These are phyloP conservation scores for Cheirogaleus medius DNA, from an alignment of 2,113 vertebrate species.

Conservation along the genomic window DNA sequence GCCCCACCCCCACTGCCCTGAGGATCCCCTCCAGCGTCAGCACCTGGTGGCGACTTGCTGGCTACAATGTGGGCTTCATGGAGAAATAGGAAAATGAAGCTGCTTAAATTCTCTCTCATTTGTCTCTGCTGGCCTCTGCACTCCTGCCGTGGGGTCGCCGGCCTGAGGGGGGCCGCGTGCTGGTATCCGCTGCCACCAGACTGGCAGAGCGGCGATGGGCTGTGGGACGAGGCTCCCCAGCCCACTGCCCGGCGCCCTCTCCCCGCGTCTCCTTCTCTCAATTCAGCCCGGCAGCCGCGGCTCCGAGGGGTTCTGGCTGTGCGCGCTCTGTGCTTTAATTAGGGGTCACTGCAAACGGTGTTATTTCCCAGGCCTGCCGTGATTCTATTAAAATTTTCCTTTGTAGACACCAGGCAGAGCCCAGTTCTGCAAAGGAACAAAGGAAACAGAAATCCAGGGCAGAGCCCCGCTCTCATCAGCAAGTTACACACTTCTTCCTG, in stretches of 20 bases:
- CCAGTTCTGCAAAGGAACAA: background rate
- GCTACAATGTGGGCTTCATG: background rate
- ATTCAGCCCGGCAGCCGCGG: background rate
- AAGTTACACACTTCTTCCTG: background rate
- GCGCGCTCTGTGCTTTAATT: background rate
- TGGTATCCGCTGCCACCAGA: background rate
- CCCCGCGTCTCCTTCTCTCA: background rate
- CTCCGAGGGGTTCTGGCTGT: background rate
- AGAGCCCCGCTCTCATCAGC: background rate
- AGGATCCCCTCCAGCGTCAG: background rate
- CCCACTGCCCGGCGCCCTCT: accelerated
- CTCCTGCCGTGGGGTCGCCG: background rate
- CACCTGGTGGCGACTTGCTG: slow-evolving; percentile 1
- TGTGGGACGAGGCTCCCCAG: too few relatives aligned
- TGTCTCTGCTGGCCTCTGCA: background rate
- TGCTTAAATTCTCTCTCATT: background rate
- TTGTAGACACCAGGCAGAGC: background rate
- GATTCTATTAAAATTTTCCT: background rate
- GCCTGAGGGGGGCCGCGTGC: accelerated
- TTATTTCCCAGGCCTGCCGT: background rate
- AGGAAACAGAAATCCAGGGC: background rate
- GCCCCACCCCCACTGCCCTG: accelerated
- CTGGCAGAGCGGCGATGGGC: background rate
- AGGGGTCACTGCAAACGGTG: background rate
- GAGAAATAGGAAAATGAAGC: background rate